Evolutionary conservation across 1,140 invertebrate genomes (phyloP).

Genomic region (Dendroctonus ponderosae): DNA sequence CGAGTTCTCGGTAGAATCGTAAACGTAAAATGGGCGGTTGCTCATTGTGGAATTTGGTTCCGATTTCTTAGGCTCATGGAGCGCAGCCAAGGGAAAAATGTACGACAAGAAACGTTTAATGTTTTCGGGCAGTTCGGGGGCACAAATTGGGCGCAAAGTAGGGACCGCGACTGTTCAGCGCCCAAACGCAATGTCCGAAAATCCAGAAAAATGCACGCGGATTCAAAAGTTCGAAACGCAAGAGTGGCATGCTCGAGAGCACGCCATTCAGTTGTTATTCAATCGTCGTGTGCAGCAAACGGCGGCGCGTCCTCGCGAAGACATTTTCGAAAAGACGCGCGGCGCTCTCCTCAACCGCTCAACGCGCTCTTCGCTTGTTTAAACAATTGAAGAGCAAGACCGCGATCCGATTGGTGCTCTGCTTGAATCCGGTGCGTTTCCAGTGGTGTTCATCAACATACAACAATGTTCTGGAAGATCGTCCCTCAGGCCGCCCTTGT

Average conservation of each 20-base stretch:
- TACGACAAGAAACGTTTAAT: background rate
- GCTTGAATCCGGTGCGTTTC: background rate
- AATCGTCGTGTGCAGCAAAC: slow-evolving; percentile 23
- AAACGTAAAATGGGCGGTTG: background rate
- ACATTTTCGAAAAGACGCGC: slow-evolving; percentile 1
- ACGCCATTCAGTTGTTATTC: slow-evolving; percentile 28
- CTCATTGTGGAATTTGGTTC: background rate
- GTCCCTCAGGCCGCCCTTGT: background rate
- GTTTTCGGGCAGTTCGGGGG: background rate
- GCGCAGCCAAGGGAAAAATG: too few species aligned
- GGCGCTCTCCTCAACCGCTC: background rate
- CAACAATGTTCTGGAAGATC: background rate
- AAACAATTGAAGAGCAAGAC: background rate
- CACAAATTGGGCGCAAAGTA: background rate
- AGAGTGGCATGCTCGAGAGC: slow-evolving; percentile 25
- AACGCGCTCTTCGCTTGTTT: background rate
- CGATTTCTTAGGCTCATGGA: too few species aligned
- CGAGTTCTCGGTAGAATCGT: background rate
- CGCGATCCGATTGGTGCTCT: background rate
- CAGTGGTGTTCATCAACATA: background rate
- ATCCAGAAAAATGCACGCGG: slow-evolving; percentile 26
- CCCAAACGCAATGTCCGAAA: background rate
- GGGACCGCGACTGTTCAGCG: background rate
- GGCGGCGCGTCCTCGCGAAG: slow-evolving; percentile 15
- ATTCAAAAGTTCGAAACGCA: slow-evolving; percentile 26